A percentile compares a stretch with the other conserved stretches of the same genome.
phyloP scores from a whole-genome alignment of 2,888 invertebrate species.

The Microctonus brassicae region DNA sequence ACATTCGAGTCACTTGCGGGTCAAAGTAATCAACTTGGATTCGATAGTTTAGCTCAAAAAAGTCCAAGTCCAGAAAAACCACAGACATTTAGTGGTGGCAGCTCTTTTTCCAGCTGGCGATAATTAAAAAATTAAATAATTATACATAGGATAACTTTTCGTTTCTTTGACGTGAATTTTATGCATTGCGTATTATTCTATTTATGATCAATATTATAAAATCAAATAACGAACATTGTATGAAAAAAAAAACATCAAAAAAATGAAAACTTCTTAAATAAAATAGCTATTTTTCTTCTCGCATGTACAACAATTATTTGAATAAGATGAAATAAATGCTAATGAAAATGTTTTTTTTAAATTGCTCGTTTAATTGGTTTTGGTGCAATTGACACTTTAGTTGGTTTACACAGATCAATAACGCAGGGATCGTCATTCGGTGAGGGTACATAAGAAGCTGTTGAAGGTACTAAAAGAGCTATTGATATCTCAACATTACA shows the following conservation, averaged over 20 bases:
- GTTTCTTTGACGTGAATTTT: neutral
- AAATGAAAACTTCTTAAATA: too few relatives aligned
- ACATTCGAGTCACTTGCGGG: conserved; percentile 64
- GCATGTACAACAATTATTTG: too few relatives aligned
- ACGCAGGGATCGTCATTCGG: conserved; percentile 73
- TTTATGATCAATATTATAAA: conserved; percentile 3
- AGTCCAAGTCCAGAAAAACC: conserved; percentile 58
- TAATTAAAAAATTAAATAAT: conserved; percentile 50
- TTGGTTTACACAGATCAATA: conserved; percentile 87
- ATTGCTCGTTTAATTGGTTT: conserved; percentile 89
- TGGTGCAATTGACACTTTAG: conserved; percentile 88
- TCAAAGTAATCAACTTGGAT: conserved; percentile 60
- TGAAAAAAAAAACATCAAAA: neutral
- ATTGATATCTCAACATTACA: conserved; percentile 89
- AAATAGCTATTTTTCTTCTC: neutral
- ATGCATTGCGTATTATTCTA: neutral
- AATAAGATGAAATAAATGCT: conserved; percentile 14
- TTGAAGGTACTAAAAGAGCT: conserved; percentile 81
- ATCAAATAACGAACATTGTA: neutral
- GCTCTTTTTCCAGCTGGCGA: conserved; percentile 66
- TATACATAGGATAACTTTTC: neutral
- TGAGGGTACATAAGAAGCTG: conserved; percentile 70
- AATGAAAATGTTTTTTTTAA: conserved; percentile 61
- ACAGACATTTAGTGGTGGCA: conserved; percentile 60
- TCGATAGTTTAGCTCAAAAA: conserved; percentile 57